Conservation (phyloP, 2,888 invertebrate species). For the Cryptocephalus moraei region DNA sequence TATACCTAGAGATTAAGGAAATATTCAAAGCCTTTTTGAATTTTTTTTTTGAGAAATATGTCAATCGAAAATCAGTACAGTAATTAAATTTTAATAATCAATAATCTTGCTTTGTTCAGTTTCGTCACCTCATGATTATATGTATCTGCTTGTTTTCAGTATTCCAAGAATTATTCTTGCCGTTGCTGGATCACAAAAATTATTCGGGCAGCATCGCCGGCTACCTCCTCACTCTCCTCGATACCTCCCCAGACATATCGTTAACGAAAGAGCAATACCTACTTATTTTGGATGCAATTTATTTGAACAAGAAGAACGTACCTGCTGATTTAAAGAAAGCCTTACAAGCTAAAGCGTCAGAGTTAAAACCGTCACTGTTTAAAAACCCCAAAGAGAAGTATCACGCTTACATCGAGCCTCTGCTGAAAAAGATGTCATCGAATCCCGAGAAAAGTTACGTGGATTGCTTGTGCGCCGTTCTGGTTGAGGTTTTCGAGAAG, state of each 20-base stretch:
- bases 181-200: constrained; percentile 59
- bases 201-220: constrained; percentile 55
- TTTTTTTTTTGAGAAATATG: no score
- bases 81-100: no score
- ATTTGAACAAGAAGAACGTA: constrained; percentile 46
- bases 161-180: constrained; percentile 67
- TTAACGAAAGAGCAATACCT: constrained; percentile 44
- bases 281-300: constrained; percentile 50
- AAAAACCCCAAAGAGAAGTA: constrained; percentile 33
- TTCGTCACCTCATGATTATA: no score
- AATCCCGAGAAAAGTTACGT: constrained; percentile 41
- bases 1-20: no score
- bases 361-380: constrained; percentile 25
- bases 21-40: no score
- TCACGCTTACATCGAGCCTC: constrained; percentile 48
- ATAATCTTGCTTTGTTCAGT: no score
- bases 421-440: constrained; percentile 52
- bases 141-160: constrained; percentile 39
- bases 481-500: constrained; percentile 49
- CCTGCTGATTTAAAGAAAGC: constrained; percentile 47
- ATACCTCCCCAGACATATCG: constrained; percentile 13
- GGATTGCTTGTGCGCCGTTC: constrained; percentile 48
- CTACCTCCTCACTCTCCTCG: constrained; percentile 46
- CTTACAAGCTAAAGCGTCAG: constrained; percentile 38
- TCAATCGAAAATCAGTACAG: no score